Conservation (phyloP, 2,888 invertebrate genomes). For the Leptopilina syphax region DNA sequence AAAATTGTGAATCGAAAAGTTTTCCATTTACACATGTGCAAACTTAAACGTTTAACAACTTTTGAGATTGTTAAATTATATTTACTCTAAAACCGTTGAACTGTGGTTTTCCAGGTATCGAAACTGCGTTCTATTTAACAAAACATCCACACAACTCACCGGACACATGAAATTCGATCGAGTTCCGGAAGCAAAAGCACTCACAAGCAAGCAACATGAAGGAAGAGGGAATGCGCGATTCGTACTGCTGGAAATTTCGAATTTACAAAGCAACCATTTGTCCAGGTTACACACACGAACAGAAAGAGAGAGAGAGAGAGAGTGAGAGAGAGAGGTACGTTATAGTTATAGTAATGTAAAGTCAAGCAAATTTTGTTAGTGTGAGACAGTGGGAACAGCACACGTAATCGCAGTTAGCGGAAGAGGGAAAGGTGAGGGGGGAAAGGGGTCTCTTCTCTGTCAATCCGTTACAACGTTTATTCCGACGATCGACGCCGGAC, state of each 20-base stretch:
- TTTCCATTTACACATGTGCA: neutral
- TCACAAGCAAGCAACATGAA: conserved; percentile 4
- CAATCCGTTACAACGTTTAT: neutral
- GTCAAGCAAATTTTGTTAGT: conserved; percentile 1
- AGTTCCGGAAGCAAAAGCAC: conserved; percentile 23
- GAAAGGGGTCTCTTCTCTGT: conserved; percentile 10
- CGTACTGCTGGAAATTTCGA: conserved; percentile 59
- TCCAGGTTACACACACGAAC: conserved; percentile 58
- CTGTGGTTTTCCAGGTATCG: conserved; percentile 8
- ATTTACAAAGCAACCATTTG: conserved; percentile 68
- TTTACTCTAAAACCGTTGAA: neutral
- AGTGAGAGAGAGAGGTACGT: neutral
- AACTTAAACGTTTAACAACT: neutral
- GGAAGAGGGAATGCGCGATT: conserved; percentile 43
- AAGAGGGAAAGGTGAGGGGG: neutral
- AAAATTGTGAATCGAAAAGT: no score
- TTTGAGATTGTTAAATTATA: conserved; percentile 5
- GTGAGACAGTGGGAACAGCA: neutral
- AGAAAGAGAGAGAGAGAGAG: no score
- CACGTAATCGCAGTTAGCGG: conserved; percentile 31
- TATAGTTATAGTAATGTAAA: neutral
- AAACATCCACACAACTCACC: conserved; percentile 21
- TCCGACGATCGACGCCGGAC: neutral
- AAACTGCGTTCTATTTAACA: conserved; percentile 28
- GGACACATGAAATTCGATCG: conserved; percentile 25